Evolutionary conservation across 2,797 vertebrate species (phyloP).

Genomic region (Phrynocephalus vlangalii): DNA sequence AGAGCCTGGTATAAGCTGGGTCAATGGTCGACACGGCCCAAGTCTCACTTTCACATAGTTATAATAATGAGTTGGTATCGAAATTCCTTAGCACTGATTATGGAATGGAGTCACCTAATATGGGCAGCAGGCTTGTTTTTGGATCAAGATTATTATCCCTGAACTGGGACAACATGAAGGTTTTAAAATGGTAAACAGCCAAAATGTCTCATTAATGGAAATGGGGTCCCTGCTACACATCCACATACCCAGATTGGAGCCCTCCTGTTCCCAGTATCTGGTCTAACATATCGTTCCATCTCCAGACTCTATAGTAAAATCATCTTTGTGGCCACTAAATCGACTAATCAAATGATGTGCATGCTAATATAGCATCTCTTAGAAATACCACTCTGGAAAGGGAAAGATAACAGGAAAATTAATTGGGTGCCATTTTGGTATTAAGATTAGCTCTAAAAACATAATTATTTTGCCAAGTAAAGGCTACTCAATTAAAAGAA

Average conservation of each 20-base stretch:
- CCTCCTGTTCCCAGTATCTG: background rate
- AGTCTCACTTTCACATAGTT: background rate
- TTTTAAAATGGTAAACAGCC: background rate
- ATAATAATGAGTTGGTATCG: background rate
- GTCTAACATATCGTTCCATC: background rate
- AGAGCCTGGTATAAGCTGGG: background rate
- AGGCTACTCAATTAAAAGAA: constrained; percentile 50
- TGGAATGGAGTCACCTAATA: background rate
- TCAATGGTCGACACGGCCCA: background rate
- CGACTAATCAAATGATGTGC: constrained; percentile 1
- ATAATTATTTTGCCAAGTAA: constrained; percentile 66
- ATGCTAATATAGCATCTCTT: constrained; percentile 12
- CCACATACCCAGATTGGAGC: background rate
- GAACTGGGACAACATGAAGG: background rate
- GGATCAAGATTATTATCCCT: background rate
- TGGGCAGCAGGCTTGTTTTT: background rate
- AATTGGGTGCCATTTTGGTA: constrained; percentile 32
- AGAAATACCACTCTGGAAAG: constrained; percentile 50
- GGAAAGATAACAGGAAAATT: constrained; percentile 53
- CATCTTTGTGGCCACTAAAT: background rate
- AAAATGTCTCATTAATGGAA: background rate
- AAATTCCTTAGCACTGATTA: background rate
- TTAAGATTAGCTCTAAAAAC: constrained; percentile 39
- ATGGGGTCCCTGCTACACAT: constrained; percentile 4
- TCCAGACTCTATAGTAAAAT: background rate